Evolutionary conservation across 2,888 invertebrate species (phyloP).

Genomic region (Brachylomia viminalis): DNA sequence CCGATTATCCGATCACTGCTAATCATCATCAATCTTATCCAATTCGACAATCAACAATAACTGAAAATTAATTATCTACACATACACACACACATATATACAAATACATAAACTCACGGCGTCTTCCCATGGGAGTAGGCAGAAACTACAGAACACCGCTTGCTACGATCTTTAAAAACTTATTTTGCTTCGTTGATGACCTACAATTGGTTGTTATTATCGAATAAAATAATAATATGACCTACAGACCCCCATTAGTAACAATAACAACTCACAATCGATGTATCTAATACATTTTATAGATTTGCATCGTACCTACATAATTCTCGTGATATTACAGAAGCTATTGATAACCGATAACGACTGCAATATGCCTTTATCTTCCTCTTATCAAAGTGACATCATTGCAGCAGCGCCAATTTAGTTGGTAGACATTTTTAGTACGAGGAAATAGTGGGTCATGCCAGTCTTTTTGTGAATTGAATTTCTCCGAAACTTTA

Average conservation of each 20-base stretch:
- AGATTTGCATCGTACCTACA: constrained; percentile 29
- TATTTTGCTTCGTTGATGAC: background rate
- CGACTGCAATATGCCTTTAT: constrained; percentile 18
- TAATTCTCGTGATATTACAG: constrained; percentile 19
- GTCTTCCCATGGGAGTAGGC: no score
- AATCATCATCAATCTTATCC: background rate
- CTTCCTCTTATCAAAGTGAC: constrained; percentile 36
- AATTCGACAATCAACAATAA: background rate
- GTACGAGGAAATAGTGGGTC: constrained; percentile 8
- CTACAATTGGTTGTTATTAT: background rate
- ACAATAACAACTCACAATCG: background rate
- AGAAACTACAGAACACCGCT: no score
- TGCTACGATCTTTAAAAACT: background rate
- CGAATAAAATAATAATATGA: background rate
- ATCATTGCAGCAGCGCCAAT: constrained; percentile 22
- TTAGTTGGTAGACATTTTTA: background rate
- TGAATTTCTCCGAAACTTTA: constrained; percentile 45
- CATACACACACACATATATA: no score
- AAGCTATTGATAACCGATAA: constrained; percentile 33
- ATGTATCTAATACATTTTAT: constrained; percentile 14
- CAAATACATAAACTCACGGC: no score
- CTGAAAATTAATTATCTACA: background rate
- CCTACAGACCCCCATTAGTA: constrained; percentile 8
- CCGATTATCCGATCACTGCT: no score
- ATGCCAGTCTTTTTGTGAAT: constrained; percentile 54